phyloP scores from a whole-genome alignment of 2,113 vertebrate species.

The Hyperopisus bebe region DNA sequence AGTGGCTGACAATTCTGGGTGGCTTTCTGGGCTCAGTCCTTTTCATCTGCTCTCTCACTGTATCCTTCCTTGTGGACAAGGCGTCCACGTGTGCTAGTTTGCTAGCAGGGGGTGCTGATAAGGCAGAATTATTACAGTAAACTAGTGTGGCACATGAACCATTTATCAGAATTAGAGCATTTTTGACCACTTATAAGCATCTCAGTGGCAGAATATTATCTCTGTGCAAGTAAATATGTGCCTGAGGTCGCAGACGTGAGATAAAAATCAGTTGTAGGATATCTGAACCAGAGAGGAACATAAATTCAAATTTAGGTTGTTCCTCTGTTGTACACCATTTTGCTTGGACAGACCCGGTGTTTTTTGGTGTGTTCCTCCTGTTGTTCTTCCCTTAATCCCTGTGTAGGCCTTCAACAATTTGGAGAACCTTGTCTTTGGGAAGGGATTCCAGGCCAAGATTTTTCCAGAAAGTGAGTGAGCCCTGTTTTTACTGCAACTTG shows the following conservation, averaged over 20 bases:
- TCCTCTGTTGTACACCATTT: neutral
- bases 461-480: slow-evolving; percentile 86
- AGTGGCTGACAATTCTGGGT: slow-evolving; percentile 91
- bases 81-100: neutral
- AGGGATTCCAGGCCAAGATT: slow-evolving; percentile 95
- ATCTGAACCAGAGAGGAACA: neutral
- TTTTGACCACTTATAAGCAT: neutral
- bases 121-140: neutral
- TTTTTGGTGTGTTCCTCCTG: neutral
- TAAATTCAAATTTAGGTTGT: neutral
- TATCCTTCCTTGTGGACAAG: slow-evolving; percentile 67
- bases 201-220: neutral
- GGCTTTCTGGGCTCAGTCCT: slow-evolving; percentile 85
- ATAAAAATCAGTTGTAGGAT: neutral
- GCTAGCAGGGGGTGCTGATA: neutral
- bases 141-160: neutral
- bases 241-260: neutral
- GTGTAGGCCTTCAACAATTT: slow-evolving; percentile 90
- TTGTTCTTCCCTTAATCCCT: slow-evolving; percentile 53
- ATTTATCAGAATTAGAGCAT: neutral
- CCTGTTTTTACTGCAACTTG: neutral
- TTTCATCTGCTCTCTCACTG: slow-evolving; percentile 91
- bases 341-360: neutral
- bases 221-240: neutral
- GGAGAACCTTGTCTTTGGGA: slow-evolving; percentile 90